A percentile compares a stretch with the other conserved stretches of the same genome.
phyloP scores from a whole-genome alignment of 2,888 invertebrate genomes.

The Aleiodes alternator region DNA sequence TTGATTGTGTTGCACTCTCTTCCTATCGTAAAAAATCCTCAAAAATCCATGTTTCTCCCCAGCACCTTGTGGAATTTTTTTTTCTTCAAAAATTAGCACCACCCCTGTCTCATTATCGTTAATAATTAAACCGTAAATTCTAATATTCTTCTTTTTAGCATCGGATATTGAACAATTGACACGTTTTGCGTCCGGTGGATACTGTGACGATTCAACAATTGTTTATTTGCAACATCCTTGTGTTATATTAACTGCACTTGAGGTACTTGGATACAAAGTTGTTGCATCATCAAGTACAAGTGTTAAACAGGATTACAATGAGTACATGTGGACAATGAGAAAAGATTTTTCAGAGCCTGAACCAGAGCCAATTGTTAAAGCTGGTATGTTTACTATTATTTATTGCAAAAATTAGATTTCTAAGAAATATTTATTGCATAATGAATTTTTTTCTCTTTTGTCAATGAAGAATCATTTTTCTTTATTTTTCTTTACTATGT shows the following conservation, averaged over 20 bases:
- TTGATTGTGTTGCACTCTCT: no score
- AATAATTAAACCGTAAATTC: conserved; percentile 13
- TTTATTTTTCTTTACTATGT: no score
- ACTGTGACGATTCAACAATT: conserved; percentile 89
- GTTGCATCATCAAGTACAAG: conserved; percentile 91
- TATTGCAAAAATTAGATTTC: not conserved
- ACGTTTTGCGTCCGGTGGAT: conserved; percentile 89
- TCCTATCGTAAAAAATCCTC: no score
- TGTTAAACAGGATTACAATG: conserved; percentile 91
- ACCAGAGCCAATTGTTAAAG: conserved; percentile 76
- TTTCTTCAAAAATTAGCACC: not conserved
- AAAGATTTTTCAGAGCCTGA: conserved; percentile 91
- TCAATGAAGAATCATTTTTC: no score
- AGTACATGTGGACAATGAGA: conserved; percentile 96
- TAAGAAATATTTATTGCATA: no score
- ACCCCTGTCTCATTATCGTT: not conserved
- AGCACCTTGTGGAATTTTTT: not conserved
- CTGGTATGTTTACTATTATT: conserved; percentile 60
- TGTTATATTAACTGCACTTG: conserved; percentile 89
- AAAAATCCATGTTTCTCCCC: not conserved
- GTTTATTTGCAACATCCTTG: conserved; percentile 92
- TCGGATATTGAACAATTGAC: conserved; percentile 89
- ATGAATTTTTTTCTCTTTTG: no score
- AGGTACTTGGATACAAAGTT: conserved; percentile 92
- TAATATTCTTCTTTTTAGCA: conserved; percentile 76